Percentiles rank a stretch among this genome's conserved stretches.
Evolutionary conservation across 2,797 vertebrate genomes (phyloP).

Genomic region (Pteropus rufus): DNA sequence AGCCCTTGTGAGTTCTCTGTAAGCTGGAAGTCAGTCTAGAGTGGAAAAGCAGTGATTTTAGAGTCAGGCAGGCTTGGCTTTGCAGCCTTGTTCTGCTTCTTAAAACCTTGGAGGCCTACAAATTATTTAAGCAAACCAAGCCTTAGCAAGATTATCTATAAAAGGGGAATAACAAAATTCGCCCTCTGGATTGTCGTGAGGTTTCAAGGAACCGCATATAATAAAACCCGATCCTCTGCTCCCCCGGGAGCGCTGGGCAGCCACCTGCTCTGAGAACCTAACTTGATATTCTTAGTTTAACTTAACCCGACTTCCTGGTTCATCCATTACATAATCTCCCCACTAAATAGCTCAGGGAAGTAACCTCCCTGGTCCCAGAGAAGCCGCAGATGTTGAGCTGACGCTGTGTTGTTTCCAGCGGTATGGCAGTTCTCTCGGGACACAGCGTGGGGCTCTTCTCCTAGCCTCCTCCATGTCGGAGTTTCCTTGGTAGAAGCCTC

Average conservation of each 20-base stretch:
- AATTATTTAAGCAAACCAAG: constrained; percentile 9
- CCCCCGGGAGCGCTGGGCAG: not conserved
- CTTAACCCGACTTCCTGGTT: constrained; percentile 23
- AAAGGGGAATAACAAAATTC: not conserved
- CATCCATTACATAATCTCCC: not conserved
- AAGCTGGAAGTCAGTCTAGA: not conserved
- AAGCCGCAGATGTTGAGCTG: not conserved
- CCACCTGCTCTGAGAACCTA: constrained; percentile 22
- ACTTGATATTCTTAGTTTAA: constrained; percentile 13
- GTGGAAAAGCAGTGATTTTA: not conserved
- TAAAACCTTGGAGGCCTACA: not conserved
- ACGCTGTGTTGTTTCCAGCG: not conserved
- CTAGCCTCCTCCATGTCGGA: not conserved
- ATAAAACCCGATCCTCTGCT: not conserved
- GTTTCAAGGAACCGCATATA: not conserved
- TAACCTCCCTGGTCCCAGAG: not conserved
- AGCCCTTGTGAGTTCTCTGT: not conserved
- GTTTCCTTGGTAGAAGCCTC: not conserved
- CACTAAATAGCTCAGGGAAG: not conserved
- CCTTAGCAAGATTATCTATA: not conserved
- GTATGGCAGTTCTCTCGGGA: not conserved
- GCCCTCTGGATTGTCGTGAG: not conserved
- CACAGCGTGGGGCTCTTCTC: not conserved
- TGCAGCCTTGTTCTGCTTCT: not conserved
- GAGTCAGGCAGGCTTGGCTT: not conserved